Percentiles rank a stretch among this genome's conserved stretches.
These are phyloP conservation scores for Ceratothoa steindachneri DNA, from an alignment of 2,888 invertebrate species.

Conservation along the genomic window DNA sequence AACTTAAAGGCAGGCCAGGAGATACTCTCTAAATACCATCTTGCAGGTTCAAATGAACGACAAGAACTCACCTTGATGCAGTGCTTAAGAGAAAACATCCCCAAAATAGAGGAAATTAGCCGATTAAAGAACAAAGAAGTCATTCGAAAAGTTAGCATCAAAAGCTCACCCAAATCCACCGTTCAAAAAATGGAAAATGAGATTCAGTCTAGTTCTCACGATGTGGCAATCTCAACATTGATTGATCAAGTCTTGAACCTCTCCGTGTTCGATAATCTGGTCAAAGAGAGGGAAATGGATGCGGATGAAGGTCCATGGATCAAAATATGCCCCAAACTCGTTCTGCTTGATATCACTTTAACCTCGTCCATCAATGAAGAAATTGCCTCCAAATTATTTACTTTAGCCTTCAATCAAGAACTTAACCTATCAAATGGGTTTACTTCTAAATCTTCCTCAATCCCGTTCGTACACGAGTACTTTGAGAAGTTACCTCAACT, in stretches of 20 bases:
- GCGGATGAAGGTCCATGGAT: background rate
- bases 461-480: background rate
- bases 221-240: background rate
- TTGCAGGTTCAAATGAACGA: slow-evolving; percentile 20
- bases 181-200: background rate
- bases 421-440: background rate
- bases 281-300: background rate
- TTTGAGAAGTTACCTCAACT: background rate
- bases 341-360: background rate
- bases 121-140: slow-evolving; percentile 9
- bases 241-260: background rate
- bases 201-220: background rate
- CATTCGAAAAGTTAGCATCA: background rate
- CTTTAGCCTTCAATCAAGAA: background rate
- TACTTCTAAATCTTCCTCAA: background rate
- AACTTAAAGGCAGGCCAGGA: slow-evolving; percentile 25
- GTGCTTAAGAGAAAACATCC: slow-evolving; percentile 21
- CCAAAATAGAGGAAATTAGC: slow-evolving; percentile 19
- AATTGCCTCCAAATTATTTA: background rate
- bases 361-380: background rate
- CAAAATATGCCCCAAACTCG: background rate
- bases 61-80: slow-evolving; percentile 19
- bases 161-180: background rate
- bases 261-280: background rate
- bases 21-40: slow-evolving; percentile 19